Conservation (phyloP, 2,888 invertebrate genomes). For the Drosophila cognata region DNA sequence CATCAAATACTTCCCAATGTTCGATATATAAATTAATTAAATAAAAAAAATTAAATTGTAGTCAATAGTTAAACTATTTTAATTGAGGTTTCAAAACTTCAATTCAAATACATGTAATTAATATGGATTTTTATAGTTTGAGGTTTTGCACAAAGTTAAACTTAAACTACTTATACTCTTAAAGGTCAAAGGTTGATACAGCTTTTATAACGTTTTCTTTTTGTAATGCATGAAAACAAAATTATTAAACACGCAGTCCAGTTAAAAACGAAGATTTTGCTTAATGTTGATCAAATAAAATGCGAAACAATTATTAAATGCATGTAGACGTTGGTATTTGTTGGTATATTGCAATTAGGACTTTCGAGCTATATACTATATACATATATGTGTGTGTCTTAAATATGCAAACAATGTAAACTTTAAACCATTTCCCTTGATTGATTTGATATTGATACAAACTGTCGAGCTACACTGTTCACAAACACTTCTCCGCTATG, state of each 20-base stretch:
- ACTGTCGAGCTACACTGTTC: slow-evolving; percentile 4
- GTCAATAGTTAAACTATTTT: not conserved
- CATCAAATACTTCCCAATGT: not conserved
- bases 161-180: not conserved
- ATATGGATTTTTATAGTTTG: not conserved
- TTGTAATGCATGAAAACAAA: slow-evolving; percentile 21
- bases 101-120: not conserved
- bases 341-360: not conserved
- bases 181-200: not conserved
- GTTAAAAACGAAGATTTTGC: not conserved
- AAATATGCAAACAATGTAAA: slow-evolving; percentile 7
- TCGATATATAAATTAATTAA: not conserved
- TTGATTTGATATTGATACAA: slow-evolving; percentile 4
- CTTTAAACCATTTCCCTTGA: slow-evolving; percentile 3
- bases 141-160: not conserved
- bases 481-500: slow-evolving; percentile 18
- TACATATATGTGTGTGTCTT: not conserved
- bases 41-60: not conserved
- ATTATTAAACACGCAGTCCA: not conserved
- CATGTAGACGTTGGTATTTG: slow-evolving; percentile 21
- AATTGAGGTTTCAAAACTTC: not conserved
- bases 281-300: slow-evolving; percentile 5
- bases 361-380: slow-evolving; percentile 4
- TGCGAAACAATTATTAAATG: slow-evolving; percentile 7
- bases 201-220: not conserved